Percentiles rank a stretch among this genome's conserved stretches.
Evolutionary conservation across 2,888 invertebrate genomes (phyloP).

Genomic region (Morinoia aosen): DNA sequence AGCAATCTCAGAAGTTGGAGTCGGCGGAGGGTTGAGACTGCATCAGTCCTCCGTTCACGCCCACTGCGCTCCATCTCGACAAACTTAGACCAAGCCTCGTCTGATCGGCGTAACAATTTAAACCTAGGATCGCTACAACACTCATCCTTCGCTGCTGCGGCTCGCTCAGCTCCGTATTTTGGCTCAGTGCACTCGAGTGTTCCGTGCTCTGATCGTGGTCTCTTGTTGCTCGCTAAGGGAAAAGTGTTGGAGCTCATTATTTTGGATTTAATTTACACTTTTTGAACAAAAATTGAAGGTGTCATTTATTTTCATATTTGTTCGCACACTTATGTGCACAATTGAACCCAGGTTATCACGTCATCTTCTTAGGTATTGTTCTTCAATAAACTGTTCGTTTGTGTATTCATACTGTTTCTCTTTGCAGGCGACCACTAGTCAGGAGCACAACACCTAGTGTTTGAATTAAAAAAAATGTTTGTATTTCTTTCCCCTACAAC

Average conservation of each 20-base stretch:
- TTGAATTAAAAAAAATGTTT: too few relatives aligned
- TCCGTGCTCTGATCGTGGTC: background rate
- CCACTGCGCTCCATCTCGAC: background rate
- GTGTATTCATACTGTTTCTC: background rate
- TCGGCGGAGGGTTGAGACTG: background rate
- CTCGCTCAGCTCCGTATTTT: background rate
- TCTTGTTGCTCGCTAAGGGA: background rate
- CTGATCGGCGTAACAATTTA: constrained; percentile 25
- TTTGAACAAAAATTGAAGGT: background rate
- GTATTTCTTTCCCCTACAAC: too few relatives aligned
- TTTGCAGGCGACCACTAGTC: background rate
- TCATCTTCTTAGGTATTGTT: background rate
- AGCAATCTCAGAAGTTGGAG: constrained; percentile 43
- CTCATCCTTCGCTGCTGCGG: background rate
- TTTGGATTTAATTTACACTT: background rate
- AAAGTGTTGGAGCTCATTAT: background rate
- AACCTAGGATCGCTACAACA: background rate
- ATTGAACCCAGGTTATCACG: background rate
- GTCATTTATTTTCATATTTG: background rate
- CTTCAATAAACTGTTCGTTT: background rate
- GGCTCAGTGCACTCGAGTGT: background rate
- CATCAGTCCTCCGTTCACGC: constrained; percentile 40
- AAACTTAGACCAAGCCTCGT: constrained; percentile 16
- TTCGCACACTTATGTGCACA: background rate
- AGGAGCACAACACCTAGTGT: too few relatives aligned